phyloP scores from a whole-genome alignment of 2,888 invertebrate species.

The Pardosa pseudoannulata region DNA sequence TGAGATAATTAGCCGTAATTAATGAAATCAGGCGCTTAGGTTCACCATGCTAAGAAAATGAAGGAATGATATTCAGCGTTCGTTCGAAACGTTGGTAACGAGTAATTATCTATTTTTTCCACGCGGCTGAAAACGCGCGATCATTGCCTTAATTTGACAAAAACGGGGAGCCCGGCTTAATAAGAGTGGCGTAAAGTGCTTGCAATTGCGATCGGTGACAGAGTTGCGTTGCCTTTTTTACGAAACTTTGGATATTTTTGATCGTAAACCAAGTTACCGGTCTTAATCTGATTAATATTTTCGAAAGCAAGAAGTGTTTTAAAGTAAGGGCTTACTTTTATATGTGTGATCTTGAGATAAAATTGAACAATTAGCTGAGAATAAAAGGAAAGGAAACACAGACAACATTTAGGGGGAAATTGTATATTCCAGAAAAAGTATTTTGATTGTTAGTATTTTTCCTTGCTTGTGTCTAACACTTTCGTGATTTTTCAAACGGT shows the following conservation, averaged over 20 bases:
- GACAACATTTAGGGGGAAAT: too few relatives aligned
- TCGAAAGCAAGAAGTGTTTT: background rate
- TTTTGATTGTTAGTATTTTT: too few relatives aligned
- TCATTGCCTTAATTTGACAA: conserved; percentile 15
- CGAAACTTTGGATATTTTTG: conserved; percentile 30
- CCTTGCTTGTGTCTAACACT: too few relatives aligned
- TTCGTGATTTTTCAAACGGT: too few relatives aligned
- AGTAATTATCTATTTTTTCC: conserved; percentile 7
- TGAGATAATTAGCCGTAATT: conserved; percentile 70
- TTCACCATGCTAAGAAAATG: conserved; percentile 62
- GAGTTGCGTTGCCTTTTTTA: conserved; percentile 31
- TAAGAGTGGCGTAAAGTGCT: conserved; percentile 15
- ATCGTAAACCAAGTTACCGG: conserved; percentile 39
- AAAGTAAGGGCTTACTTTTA: background rate
- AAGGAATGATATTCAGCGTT: conserved; percentile 60
- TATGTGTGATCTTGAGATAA: background rate
- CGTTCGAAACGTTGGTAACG: conserved; percentile 32
- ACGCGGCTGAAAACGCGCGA: background rate
- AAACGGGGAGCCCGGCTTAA: background rate
- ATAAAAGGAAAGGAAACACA: too few relatives aligned
- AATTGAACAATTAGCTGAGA: background rate
- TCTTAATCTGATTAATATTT: conserved; percentile 14
- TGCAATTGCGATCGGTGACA: conserved; percentile 51
- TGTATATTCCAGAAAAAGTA: too few relatives aligned
- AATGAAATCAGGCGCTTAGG: conserved; percentile 69